Base-by-base conservation (phyloP, 1,140 invertebrate species). In the Camponotus floridanus region DNA sequence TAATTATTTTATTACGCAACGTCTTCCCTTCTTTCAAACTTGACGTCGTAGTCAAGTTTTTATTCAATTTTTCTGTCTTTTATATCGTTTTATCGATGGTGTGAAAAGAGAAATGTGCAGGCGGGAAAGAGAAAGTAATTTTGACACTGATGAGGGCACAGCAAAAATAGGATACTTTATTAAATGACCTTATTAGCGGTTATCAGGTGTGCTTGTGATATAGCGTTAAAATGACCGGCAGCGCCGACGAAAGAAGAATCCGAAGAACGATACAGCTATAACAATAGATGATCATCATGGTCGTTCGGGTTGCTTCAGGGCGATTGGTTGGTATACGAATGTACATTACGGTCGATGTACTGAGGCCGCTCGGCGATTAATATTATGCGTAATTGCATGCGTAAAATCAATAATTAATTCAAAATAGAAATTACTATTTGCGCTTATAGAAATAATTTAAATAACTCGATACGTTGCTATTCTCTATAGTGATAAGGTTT, bases 361-460 rank as follows among this genome's bases (percentile, higher is more conserved):
- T 36, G 79, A 83, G 61, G 68, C 79, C 55, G 73, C 68, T 74
- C 55, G 45, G 9, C 78, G 79, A 71, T 83, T 83, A 83, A 74
- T 59, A 73, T 74, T 83, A 83, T 74, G 68, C 68, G 48, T 83
- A 83, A 83, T 83, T 83, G 74, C 68, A 74, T 39, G 39, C 68
- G 55, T 61, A 70, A 83, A 83, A 83, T 83, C 79, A 55, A 62
- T 70, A 83, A 83, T 83, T 83, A 83, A 83, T 83, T 83, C 26
- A 74, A 61, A 18, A 13, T 26, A 61, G 68, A 61, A 83, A 83
- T 83, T 61, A 61, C 18, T 74, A 73, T 83, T 80, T 71, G 67
- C 62, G 21, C 39, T 39, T 59, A 55, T 33, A 36, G 31, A 48
- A 74, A 74, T 13, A 83, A 83, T 73, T 73, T 83, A 83, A 62